Base-by-base conservation (phyloP, 2,888 invertebrate species). In the Drosophila acutilabella region DNA sequence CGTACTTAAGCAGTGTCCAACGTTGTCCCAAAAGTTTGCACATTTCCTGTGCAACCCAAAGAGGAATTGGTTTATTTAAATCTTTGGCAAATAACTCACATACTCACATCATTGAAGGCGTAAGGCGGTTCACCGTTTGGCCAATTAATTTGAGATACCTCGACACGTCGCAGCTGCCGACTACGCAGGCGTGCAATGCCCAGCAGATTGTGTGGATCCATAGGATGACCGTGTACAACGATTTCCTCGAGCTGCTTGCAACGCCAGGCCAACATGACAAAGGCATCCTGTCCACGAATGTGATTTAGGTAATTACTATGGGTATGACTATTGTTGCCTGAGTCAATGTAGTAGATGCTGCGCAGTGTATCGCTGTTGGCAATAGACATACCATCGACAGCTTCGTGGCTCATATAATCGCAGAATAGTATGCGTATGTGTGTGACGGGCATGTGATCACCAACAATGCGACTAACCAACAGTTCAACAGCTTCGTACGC, bases 361-460 rank as follows among this genome's bases (percentile, higher is more conserved):
- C 90, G 91, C 30, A 92, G 64, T 2, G 92, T 92, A 45, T 88
- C 81, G 69, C 87, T 89, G 61, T 91, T 91, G 52, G 91, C 88
- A 52, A 90, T 65, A 1, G 92, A 92, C 85, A 92, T 84, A 88
- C 92, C 91, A 64, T 92, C 91, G 50, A 92, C 83, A 13, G 92
- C 92, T 41, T 90, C 90, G 23, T 90, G 83, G 78, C 92, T 92
- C 88, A 92, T 92, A 90, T 93, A 93, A 91, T 95, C 95, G 91
- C 96, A 96, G 92, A 96, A 96, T 78, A 96, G 94, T 60, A 95
- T 95, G 88, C 95, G 94, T 54, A 96, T 93, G 91, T 96, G 95
- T 20, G 95, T 94, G 20, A 96, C 93, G 16, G 96, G 96, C 95
- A 96, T 95, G 62, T 94, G 93, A 47, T 94, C 94, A 76, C 94